Percentiles rank a stretch among this genome's conserved stretches.
phyloP scores from a whole-genome alignment of 2,888 invertebrate species.

The Oligia strigilis region DNA sequence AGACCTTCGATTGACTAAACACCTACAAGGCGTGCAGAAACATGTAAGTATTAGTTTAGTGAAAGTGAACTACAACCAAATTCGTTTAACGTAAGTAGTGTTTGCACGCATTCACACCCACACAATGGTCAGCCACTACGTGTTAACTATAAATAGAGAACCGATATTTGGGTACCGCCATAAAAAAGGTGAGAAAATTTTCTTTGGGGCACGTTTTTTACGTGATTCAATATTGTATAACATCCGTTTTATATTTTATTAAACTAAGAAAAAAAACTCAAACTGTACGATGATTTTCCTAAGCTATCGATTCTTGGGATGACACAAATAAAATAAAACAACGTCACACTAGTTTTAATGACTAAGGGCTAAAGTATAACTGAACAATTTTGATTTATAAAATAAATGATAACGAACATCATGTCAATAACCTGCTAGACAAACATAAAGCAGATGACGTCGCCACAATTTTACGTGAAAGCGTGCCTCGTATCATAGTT shows the following conservation, averaged over 20 bases:
- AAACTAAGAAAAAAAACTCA: neutral
- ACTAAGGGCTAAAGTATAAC: neutral
- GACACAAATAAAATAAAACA: neutral
- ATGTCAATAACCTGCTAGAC: constrained; percentile 16
- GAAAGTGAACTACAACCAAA: constrained; percentile 71
- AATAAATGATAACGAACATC: neutral
- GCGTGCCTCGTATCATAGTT: constrained; percentile 67
- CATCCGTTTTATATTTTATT: neutral
- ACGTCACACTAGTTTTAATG: constrained; percentile 2
- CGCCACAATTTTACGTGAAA: constrained; percentile 74
- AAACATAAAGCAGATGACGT: constrained; percentile 32
- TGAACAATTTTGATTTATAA: neutral
- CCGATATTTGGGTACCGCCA: constrained; percentile 23
- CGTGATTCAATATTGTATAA: constrained; percentile 37
- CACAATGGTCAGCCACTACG: constrained; percentile 47
- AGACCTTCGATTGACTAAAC: constrained; percentile 60
- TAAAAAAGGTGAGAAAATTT: constrained; percentile 40
- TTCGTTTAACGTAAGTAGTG: constrained; percentile 67
- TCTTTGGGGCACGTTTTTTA: constrained; percentile 12
- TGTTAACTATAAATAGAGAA: constrained; percentile 53
- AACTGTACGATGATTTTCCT: neutral
- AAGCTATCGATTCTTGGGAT: neutral
- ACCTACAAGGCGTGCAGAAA: constrained; percentile 59
- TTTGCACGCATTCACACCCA: constrained; percentile 56
- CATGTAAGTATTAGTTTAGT: constrained; percentile 62